These are phyloP conservation scores for Loripinus fragilis DNA, from an alignment of 2,888 invertebrate species.

Conservation along the genomic window DNA sequence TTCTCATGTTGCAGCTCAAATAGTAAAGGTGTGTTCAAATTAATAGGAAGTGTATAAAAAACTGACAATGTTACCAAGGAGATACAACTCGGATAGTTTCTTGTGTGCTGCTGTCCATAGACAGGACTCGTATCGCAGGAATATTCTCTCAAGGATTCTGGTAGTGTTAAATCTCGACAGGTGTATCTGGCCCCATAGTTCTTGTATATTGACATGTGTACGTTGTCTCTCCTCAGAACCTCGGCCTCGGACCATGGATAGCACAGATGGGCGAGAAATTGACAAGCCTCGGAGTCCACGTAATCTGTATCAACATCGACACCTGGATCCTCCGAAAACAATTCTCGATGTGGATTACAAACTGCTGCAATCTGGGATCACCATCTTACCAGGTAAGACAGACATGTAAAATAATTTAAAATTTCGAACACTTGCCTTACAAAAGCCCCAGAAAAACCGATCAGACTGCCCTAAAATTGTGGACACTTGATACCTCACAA, in stretches of 20 bases:
- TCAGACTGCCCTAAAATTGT: no score
- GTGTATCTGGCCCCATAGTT: constrained; percentile 34
- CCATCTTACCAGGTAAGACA: constrained; percentile 73
- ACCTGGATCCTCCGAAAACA: constrained; percentile 67
- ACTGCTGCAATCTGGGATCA: constrained; percentile 75
- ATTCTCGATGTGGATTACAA: constrained; percentile 74
- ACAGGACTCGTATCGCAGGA: constrained; percentile 23
- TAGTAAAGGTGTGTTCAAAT: no score
- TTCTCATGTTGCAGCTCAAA: no score
- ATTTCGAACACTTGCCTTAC: no score
- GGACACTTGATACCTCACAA: no score
- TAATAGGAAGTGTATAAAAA: no score
- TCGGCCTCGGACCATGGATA: constrained; percentile 37
- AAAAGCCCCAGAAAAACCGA: no score
- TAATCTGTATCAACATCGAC: constrained; percentile 64
- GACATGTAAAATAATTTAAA: no score
- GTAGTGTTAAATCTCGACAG: constrained; percentile 51
- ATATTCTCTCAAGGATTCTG: constrained; percentile 49
- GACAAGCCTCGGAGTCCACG: constrained; percentile 58
- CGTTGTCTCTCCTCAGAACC: constrained; percentile 46
- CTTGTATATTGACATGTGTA: constrained; percentile 33
- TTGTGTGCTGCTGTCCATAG: constrained; percentile 34
- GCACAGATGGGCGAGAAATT: constrained; percentile 45
- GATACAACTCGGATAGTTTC: constrained; percentile 56
- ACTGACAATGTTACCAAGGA: not conserved